Conservation (phyloP, 1,140 invertebrate species). For the Microplitis mediator region DNA sequence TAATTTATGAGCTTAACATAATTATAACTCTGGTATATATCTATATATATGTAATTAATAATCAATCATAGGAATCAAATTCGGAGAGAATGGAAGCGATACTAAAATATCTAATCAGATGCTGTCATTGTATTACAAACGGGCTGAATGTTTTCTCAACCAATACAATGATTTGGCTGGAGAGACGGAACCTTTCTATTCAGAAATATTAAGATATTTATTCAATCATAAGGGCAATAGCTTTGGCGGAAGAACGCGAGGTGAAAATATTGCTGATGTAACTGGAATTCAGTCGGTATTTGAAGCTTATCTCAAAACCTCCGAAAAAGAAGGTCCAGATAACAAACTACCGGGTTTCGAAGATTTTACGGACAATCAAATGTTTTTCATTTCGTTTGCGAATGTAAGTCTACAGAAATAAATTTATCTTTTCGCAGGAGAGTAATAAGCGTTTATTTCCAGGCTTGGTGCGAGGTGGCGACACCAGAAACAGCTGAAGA, state of each 20-base stretch:
- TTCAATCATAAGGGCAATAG: neutral
- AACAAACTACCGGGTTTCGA: slow-evolving; percentile 55
- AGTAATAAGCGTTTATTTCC: neutral
- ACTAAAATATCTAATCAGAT: slow-evolving; percentile 11
- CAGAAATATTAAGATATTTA: neutral
- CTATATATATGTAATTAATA: neutral
- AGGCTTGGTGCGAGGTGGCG: slow-evolving; percentile 57
- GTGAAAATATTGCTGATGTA: slow-evolving; percentile 60
- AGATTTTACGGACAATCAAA: slow-evolving; percentile 51
- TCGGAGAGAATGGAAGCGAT: slow-evolving; percentile 3
- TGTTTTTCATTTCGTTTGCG: slow-evolving; percentile 61
- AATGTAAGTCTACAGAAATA: slow-evolving; percentile 45
- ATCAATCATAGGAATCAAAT: neutral
- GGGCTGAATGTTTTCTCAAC: slow-evolving; percentile 23
- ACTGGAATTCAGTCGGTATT: slow-evolving; percentile 53
- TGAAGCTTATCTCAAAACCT: slow-evolving; percentile 31
- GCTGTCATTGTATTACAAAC: slow-evolving; percentile 13
- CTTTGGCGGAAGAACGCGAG: neutral
- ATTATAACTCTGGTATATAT: too few species aligned
- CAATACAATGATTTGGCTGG: slow-evolving; percentile 23
- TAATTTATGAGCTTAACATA: neutral
- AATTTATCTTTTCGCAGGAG: too few species aligned
- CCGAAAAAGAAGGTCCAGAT: slow-evolving; percentile 14
- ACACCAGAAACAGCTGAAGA: slow-evolving; percentile 58
- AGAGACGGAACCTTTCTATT: neutral